Conservation (phyloP, 2,797 vertebrate genomes). For the Sebastes steindachneri region DNA sequence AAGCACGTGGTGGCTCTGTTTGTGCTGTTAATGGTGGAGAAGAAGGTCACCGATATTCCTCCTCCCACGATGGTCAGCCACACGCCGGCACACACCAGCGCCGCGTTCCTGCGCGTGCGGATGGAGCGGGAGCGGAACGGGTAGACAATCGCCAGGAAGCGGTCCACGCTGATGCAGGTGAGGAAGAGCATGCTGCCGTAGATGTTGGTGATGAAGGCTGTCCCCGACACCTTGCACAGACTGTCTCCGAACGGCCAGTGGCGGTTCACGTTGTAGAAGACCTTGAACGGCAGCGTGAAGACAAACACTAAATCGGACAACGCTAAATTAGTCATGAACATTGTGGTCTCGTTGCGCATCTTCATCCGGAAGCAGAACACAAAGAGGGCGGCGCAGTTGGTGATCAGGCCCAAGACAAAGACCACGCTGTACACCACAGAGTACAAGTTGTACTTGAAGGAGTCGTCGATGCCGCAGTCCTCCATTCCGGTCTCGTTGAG, state of each 20-base stretch:
- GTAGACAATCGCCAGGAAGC: slow-evolving; percentile 96
- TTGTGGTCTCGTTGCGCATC: slow-evolving; percentile 93
- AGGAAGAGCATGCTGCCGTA: slow-evolving; percentile 99
- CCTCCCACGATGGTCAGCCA: slow-evolving; percentile 96
- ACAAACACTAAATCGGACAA: slow-evolving; percentile 96
- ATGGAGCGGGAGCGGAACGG: slow-evolving; percentile 93
- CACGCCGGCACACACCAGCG: slow-evolving; percentile 91
- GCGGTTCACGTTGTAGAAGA: slow-evolving; percentile 96
- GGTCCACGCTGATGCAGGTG: slow-evolving; percentile 97
- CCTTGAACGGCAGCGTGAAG: slow-evolving; percentile 96
- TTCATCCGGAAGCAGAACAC: slow-evolving; percentile 97
- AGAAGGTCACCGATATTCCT: slow-evolving; percentile 95
- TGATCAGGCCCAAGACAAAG: slow-evolving; percentile 93
- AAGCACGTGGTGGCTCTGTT: slow-evolving; percentile 93
- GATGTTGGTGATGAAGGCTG: slow-evolving; percentile 97
- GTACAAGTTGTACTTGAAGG: slow-evolving; percentile 98
- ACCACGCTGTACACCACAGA: slow-evolving; percentile 95
- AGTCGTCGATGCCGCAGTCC: slow-evolving; percentile 94
- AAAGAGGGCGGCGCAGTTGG: slow-evolving; percentile 96
- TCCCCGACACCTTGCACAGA: slow-evolving; percentile 95
- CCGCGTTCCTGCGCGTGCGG: slow-evolving; percentile 91
- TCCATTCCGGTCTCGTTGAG: slow-evolving; percentile 91
- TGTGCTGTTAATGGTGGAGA: slow-evolving; percentile 94
- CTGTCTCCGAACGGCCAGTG: slow-evolving; percentile 97
- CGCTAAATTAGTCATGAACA: slow-evolving; percentile 97